A percentile compares a stretch with the other conserved stretches of the same genome.
These are phyloP conservation scores for Lordiphosa clarofinis DNA, from an alignment of 1,140 invertebrate species.

Conservation along the genomic window DNA sequence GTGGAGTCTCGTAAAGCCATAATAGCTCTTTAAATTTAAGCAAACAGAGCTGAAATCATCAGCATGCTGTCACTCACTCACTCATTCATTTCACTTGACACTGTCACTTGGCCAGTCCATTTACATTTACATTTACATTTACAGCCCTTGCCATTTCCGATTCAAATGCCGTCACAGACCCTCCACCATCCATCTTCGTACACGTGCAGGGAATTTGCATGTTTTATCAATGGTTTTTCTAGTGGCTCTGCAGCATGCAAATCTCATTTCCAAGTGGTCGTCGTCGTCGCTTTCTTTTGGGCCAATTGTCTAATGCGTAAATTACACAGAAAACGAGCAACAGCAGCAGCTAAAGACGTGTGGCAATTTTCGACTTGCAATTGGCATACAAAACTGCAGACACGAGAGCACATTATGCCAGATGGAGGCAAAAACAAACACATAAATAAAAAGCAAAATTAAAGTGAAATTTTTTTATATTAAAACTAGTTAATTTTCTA, in stretches of 20 bases:
- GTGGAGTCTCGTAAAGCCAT: too few species aligned
- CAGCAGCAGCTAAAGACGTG: conserved; percentile 34
- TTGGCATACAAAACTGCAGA: conserved; percentile 69
- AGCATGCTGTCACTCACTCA: too few species aligned
- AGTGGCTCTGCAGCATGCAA: conserved; percentile 53
- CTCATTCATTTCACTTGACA: too few species aligned
- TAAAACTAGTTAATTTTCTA: conserved; percentile 78
- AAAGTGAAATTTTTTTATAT: conserved; percentile 72
- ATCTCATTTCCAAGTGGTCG: conserved; percentile 25
- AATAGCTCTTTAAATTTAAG: too few species aligned
- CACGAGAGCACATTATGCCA: conserved; percentile 40
- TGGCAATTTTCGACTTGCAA: conserved; percentile 48
- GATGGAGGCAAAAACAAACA: conserved; percentile 72
- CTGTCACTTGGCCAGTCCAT: not conserved
- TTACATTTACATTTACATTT: too few species aligned
- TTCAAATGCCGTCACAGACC: conserved; percentile 1
- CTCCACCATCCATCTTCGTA: conserved; percentile 35
- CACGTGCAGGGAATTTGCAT: conserved; percentile 59
- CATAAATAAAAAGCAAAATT: conserved; percentile 78
- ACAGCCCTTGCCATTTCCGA: not conserved
- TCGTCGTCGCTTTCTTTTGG: conserved; percentile 60
- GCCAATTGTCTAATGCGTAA: conserved; percentile 72
- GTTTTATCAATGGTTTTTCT: conserved; percentile 47
- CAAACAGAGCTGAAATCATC: too few species aligned
- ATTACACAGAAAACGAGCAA: conserved; percentile 45